Evolutionary conservation across 2,797 vertebrate species (phyloP), one percentile per base, ranked within the genome.

Genomic region (Sylvilagus floridanus): DNA sequence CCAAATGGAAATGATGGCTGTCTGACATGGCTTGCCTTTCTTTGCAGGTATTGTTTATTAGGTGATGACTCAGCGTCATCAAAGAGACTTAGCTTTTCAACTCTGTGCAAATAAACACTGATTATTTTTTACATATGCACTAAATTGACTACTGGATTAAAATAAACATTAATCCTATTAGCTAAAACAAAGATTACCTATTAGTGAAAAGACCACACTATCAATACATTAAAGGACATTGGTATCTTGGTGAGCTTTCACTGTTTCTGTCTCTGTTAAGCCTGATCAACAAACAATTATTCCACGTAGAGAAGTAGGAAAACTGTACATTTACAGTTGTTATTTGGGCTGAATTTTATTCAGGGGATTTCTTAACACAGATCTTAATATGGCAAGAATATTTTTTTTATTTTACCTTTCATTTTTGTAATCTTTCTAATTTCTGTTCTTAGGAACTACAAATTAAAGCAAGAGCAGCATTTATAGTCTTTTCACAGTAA

Each of bases 401-500:
- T 47, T 96, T 97, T 97, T 85, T 95, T 16, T 88, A 66, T 96
- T 93, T 96, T 24, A 76, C 10, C 9, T 84, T 84, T 91, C 8
- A 21, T 62, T 13, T 88, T 95, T 75, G 8, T 71, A 35, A 88
- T 92, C 76, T 90, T 35, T 78, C 9, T 88, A 57, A 91, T 86
- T 94, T 90, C 47, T 83, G 35, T 86, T 96, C 35, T 28, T 84
- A 54, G 62, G 66, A 95, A 91, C 2, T 87, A 50, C 66, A 75
- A 92, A 83, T 85, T 90, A 52, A 86, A 89, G 30, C 6, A 91
- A 76, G 85, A 85, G 37, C 28, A 83, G 28, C 72, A 66, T 72
- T 83, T 86, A 37, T 57, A 66, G 57, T 57, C 65, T 87, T 16
- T 21, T 85, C 65, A 26, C 52, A 72, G 68, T 72, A 42, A 30